Base-by-base conservation (phyloP, 2,113 vertebrate species). In the Orcinus orca region DNA sequence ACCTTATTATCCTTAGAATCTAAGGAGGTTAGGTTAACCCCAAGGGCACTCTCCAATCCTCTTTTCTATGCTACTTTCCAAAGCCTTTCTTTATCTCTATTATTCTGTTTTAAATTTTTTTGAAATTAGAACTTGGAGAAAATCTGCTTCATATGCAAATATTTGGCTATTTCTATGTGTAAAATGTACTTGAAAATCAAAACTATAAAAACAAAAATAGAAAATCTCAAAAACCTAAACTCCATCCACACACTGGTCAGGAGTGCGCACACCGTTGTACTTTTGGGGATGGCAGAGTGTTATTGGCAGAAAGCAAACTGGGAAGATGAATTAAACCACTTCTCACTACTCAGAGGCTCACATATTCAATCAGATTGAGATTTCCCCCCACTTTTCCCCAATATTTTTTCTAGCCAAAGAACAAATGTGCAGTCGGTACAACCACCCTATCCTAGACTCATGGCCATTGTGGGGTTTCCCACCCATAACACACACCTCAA, bases 141-240 rank as follows among this genome's bases (percentile, higher is more conserved):
- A 93, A 89, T 86, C 79, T 86, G 53, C 47, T 93, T 96, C 71
- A 47, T 76, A 82, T 68, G 94, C 86, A 95, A 96, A 94, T 95
- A 97, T 90, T 73, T 95, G 71, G 31, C 89, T 77, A 13, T 82
- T 97, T 92, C 41, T 84, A 33, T 55, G 33, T 81, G 14, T 47
- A 95, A 94, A 95, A 67, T 82, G 67, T 85, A 96, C 44, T 47
- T 93, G 38, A 93, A 96, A 96, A 93, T 77, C 60, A 91, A 96
- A 97, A 62, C 93, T 82, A 86, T 82, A 71, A 91, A 87, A 95
- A 63, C 68, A 95, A 90, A 95, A 85, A n/a, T 71, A 74, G 71
- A 92, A 93, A 92, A 77, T 1, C 31, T 77, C 84, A 70, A 85
- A 91, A 86, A 33, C 0, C 3, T 31, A 53, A 74, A 29, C 3